Evolutionary conservation across 2,797 vertebrate species (phyloP).

Genomic region (Spinus pinus): DNA sequence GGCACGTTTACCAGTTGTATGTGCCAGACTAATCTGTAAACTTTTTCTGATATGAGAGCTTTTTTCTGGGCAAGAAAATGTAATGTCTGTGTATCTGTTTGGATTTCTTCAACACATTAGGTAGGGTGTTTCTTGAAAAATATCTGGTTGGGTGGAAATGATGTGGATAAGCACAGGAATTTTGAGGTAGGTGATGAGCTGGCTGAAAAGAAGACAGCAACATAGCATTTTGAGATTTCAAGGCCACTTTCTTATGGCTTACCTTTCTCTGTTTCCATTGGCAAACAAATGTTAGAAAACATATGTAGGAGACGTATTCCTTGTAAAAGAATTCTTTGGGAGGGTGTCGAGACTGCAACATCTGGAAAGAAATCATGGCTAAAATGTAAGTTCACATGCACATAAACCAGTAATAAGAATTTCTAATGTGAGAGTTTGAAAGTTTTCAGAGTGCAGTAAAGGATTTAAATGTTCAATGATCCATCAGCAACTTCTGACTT

Average conservation of each 20-base stretch:
- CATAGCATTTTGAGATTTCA: background rate
- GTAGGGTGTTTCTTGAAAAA: background rate
- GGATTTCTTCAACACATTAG: background rate
- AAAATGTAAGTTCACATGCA: background rate
- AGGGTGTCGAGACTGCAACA: background rate
- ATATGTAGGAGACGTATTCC: background rate
- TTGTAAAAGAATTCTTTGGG: background rate
- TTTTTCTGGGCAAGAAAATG: background rate
- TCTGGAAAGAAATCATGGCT: background rate
- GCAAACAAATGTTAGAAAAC: background rate
- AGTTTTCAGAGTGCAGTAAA: background rate
- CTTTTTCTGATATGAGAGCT: background rate
- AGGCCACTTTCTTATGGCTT: background rate
- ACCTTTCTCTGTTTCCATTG: background rate
- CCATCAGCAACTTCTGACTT: background rate
- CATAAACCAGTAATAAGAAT: background rate
- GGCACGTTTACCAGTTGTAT: background rate
- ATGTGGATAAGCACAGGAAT: background rate
- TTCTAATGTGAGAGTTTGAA: background rate
- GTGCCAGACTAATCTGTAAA: background rate
- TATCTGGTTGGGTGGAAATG: background rate
- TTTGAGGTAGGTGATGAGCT: background rate
- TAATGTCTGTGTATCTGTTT: background rate
- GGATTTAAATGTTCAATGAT: background rate
- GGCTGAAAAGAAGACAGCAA: background rate